phyloP scores from a whole-genome alignment of 2,113 vertebrate species.

The Reinhardtius hippoglossoides region DNA sequence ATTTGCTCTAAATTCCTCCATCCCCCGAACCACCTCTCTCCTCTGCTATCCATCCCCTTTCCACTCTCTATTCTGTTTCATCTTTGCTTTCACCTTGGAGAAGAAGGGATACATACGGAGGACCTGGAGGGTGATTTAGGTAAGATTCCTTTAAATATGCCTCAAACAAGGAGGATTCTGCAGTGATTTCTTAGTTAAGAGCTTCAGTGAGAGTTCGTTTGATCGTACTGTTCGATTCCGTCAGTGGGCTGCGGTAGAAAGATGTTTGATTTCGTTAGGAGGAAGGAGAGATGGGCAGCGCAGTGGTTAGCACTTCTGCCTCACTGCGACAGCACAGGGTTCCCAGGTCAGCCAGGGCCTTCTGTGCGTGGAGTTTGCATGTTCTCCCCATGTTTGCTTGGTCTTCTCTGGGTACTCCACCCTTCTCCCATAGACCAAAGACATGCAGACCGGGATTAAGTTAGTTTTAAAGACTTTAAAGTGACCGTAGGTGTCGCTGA shows the following conservation, averaged over 20 bases:
- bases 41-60: slow-evolving; percentile 36
- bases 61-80: slow-evolving; percentile 67
- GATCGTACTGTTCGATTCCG: neutral
- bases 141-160: slow-evolving; percentile 69
- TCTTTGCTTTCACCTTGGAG: slow-evolving; percentile 89
- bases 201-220: neutral
- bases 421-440: no score
- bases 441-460: no score
- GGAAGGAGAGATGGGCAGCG: neutral
- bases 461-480: neutral
- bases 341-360: no score
- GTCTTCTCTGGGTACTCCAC: no score
- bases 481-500: neutral
- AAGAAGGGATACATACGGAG: slow-evolving; percentile 98
- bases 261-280: neutral
- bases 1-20: slow-evolving; percentile 40
- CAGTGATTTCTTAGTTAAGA: neutral
- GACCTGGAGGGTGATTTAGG: slow-evolving; percentile 96
- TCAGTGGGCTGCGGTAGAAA: neutral
- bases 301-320: neutral
- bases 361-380: neutral
- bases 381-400: no score
- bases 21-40: slow-evolving; percentile 8
- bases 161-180: neutral
- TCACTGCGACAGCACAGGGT: no score